phyloP scores from a whole-genome alignment of 2,888 invertebrate genomes.

The Busseola fusca region DNA sequence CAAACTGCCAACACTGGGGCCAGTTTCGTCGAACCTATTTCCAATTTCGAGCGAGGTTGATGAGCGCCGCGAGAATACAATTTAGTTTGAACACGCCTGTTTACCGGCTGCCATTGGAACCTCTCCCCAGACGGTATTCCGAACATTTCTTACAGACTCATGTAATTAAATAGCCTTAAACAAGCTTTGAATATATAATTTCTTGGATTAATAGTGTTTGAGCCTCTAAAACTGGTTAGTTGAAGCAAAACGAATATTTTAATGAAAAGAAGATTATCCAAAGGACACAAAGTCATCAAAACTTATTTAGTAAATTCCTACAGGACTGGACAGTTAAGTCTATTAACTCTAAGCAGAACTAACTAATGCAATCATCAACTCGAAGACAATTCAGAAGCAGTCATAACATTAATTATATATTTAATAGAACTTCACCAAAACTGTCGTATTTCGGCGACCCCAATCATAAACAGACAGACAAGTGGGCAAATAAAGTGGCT shows the following conservation, averaged over 20 bases:
- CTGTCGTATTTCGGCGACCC: constrained; percentile 62
- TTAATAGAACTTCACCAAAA: constrained; percentile 55
- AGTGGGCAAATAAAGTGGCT: constrained; percentile 65
- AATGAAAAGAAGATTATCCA: not conserved
- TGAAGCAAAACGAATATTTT: not conserved
- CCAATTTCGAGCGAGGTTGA: constrained; percentile 19
- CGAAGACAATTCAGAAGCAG: constrained; percentile 32
- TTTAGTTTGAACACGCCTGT: constrained; percentile 31
- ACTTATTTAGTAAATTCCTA: not conserved
- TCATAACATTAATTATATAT: constrained; percentile 56
- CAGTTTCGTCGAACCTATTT: constrained; percentile 19
- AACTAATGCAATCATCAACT: constrained; percentile 37
- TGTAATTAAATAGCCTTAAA: constrained; percentile 45
- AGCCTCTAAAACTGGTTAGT: not conserved
- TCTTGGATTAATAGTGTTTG: constrained; percentile 7
- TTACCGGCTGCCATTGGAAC: constrained; percentile 31
- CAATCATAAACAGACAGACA: constrained; percentile 67
- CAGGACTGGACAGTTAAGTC: not conserved
- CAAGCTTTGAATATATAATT: constrained; percentile 27
- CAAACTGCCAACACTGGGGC: not conserved
- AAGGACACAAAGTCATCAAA: not conserved
- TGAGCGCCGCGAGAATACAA: constrained; percentile 27
- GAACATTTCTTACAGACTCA: constrained; percentile 37
- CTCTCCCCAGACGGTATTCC: constrained; percentile 42
- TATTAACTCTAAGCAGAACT: constrained; percentile 9